Conservation (phyloP, 2,113 vertebrate genomes). For the Carollia perspicillata region DNA sequence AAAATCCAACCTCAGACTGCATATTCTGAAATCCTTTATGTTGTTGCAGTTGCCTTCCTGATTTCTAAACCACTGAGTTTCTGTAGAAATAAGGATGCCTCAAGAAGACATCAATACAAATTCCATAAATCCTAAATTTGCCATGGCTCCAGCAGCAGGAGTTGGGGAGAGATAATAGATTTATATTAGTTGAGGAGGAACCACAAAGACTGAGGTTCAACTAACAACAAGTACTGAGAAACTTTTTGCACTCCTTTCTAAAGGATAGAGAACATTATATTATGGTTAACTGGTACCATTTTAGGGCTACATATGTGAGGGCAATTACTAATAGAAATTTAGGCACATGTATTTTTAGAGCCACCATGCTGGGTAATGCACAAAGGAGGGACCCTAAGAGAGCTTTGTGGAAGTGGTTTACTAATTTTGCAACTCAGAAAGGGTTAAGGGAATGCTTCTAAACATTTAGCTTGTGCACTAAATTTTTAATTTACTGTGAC, state of each 20-base stretch:
- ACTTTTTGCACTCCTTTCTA: not conserved
- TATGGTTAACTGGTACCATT: not conserved
- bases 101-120: conserved; percentile 26
- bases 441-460: not conserved
- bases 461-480: conserved; percentile 2
- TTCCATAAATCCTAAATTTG: conserved; percentile 14
- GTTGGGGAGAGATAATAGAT: not conserved
- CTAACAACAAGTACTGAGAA: not conserved
- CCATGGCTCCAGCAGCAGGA: not conserved
- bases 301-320: not conserved
- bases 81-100: not conserved
- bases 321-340: not conserved
- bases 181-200: not conserved
- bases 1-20: conserved; percentile 5
- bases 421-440: not conserved
- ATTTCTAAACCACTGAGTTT: not conserved
- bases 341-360: not conserved
- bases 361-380: not conserved
- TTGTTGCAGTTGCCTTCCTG: not conserved
- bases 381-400: not conserved
- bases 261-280: not conserved
- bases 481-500: conserved; percentile 25
- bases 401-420: not conserved
- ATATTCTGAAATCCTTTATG: not conserved
- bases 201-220: not conserved